Conservation (phyloP, 2,113 vertebrate genomes). For the Pedionomus torquatus region DNA sequence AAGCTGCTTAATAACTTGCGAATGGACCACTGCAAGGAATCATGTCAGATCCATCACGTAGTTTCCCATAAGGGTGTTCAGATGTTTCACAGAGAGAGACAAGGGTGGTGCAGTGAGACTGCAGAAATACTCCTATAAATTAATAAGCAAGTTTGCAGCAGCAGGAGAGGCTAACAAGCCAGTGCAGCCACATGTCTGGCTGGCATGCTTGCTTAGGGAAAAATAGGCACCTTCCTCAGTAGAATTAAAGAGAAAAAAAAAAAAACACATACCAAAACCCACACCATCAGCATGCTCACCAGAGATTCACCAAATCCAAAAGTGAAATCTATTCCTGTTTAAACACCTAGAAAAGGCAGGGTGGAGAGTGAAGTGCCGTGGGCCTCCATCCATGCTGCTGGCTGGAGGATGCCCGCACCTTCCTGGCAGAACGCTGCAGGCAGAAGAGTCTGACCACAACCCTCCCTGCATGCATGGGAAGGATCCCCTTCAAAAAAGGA, state of each 20-base stretch:
- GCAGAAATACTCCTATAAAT: neutral
- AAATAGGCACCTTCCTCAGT: neutral
- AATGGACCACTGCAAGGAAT: neutral
- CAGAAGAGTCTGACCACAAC: neutral
- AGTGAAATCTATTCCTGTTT: neutral
- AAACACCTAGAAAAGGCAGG: neutral
- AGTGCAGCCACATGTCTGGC: neutral
- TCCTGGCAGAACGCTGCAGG: neutral
- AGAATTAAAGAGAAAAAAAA: neutral
- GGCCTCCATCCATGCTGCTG: neutral
- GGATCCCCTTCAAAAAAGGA: neutral
- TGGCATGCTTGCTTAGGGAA: neutral
- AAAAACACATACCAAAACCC: neutral
- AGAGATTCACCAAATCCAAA: neutral
- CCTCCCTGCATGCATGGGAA: neutral
- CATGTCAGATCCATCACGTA: accelerated
- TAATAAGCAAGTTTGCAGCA: neutral
- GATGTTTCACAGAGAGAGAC: neutral
- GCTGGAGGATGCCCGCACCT: neutral
- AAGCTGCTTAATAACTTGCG: neutral
- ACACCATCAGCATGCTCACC: neutral
- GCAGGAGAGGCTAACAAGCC: neutral
- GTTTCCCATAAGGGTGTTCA: neutral
- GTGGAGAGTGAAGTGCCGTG: neutral
- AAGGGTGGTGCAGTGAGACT: neutral